These are phyloP conservation scores for Drepana arcuata DNA, from an alignment of 1,140 invertebrate species.

Conservation along the genomic window DNA sequence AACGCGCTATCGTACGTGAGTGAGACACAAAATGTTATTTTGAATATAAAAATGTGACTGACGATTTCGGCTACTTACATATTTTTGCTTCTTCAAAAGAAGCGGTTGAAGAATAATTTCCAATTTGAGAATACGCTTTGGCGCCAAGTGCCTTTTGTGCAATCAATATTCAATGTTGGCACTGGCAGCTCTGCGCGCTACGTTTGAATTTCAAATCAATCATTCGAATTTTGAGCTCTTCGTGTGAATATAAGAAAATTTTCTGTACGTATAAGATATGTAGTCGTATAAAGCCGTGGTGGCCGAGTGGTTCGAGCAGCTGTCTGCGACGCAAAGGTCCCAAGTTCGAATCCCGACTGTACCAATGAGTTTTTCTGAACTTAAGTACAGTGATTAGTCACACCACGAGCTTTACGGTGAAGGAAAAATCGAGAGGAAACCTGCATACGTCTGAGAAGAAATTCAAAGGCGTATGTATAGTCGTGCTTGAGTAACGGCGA, in stretches of 20 bases:
- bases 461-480: too few species aligned
- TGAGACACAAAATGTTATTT: constrained; percentile 33
- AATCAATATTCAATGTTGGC: constrained; percentile 69
- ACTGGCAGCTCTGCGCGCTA: constrained; percentile 38
- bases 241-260: constrained; percentile 1
- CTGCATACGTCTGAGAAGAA: too few species aligned
- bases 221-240: constrained; percentile 43
- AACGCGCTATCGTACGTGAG: constrained; percentile 3
- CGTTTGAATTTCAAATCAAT: constrained; percentile 48
- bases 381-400: too few species aligned
- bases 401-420: too few species aligned
- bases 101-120: constrained; percentile 60
- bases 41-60: constrained; percentile 51
- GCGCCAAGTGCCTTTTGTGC: constrained; percentile 56
- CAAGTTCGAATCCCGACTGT: too few species aligned
- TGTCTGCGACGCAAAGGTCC: too few species aligned
- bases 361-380: too few species aligned
- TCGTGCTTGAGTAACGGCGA: too few species aligned
- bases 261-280: too few species aligned
- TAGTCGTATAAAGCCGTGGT: too few species aligned
- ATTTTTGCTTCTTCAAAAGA: constrained; percentile 64
- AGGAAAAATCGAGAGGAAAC: too few species aligned
- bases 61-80: constrained; percentile 63
- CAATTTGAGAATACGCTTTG: constrained; percentile 67
- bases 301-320: too few species aligned